phyloP scores from a whole-genome alignment of 2,797 vertebrate genomes.

The Apogon hyalosoma region DNA sequence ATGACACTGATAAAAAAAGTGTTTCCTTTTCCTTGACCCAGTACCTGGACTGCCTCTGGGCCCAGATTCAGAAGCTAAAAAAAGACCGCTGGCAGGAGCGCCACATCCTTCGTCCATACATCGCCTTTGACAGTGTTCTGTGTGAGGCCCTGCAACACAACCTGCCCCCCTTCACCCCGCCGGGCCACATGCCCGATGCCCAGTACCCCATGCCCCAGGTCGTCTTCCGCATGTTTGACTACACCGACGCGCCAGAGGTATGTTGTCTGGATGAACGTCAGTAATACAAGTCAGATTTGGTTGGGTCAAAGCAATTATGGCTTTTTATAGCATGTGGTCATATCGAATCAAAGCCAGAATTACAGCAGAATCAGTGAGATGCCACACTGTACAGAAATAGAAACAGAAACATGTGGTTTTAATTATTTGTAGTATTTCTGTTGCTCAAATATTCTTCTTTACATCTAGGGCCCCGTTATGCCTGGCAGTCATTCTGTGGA shows the following conservation, averaged over 20 bases:
- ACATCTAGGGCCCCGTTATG: constrained; percentile 94
- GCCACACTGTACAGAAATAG: not conserved
- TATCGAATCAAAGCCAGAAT: not conserved
- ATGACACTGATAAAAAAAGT: not conserved
- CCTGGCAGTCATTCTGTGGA: constrained; percentile 98
- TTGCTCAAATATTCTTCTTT: not conserved
- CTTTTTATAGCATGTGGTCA: not conserved
- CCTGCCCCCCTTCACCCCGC: constrained; percentile 96
- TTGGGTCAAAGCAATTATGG: no score
- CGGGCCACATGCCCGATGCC: constrained; percentile 92
- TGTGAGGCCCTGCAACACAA: constrained; percentile 98
- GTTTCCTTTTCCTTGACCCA: constrained; percentile 47
- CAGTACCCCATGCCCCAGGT: constrained; percentile 94
- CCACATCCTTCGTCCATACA: constrained; percentile 96
- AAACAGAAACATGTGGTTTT: no score
- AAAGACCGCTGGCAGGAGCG: constrained; percentile 98
- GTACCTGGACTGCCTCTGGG: constrained; percentile 99
- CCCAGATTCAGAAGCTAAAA: constrained; percentile 97
- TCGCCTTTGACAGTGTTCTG: constrained; percentile 97
- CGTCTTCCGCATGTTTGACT: constrained; percentile 98
- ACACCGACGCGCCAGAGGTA: constrained; percentile 98
- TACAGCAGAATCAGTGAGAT: no score
- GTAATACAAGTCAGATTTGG: no score
- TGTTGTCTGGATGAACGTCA: not conserved
- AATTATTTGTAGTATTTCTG: not conserved